Evolutionary conservation across 1,140 invertebrate species (phyloP).

Genomic region (Zelostemma sp.): DNA sequence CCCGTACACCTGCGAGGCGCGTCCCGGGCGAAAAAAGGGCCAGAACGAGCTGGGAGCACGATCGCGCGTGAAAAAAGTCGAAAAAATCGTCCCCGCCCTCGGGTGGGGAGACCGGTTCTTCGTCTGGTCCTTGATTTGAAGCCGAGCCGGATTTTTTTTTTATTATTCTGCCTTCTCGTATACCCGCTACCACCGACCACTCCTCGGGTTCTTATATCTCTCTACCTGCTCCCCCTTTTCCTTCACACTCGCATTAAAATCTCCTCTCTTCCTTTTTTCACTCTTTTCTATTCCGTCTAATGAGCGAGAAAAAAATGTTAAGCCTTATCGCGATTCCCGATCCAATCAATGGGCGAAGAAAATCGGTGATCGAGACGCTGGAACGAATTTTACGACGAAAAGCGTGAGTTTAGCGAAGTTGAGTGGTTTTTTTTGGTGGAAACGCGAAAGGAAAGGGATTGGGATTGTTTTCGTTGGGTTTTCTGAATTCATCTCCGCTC

Average conservation of each 20-base stretch:
- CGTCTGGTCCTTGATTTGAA: slow-evolving; percentile 67
- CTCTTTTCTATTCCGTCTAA: background rate
- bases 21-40: slow-evolving; percentile 26
- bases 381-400: background rate
- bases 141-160: slow-evolving; percentile 50
- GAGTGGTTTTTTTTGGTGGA: too few species aligned
- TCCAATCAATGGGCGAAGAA: too few species aligned
- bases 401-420: background rate
- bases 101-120: slow-evolving; percentile 62
- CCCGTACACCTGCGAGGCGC: slow-evolving; percentile 59
- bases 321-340: too few species aligned
- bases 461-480: background rate
- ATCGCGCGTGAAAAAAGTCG: slow-evolving; percentile 16
- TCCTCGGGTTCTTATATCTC: background rate
- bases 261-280: background rate
- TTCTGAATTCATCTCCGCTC: background rate
- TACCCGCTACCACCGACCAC: background rate
- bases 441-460: too few species aligned
- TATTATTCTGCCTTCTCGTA: slow-evolving; percentile 20
- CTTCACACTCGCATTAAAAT: background rate
- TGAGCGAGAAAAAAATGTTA: too few species aligned
- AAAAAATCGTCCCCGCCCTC: slow-evolving; percentile 17
- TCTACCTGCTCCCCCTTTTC: background rate
- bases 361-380: too few species aligned
- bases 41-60: background rate